phyloP scores from a whole-genome alignment of 2,888 invertebrate genomes.

The Trichopria drosophilae region DNA sequence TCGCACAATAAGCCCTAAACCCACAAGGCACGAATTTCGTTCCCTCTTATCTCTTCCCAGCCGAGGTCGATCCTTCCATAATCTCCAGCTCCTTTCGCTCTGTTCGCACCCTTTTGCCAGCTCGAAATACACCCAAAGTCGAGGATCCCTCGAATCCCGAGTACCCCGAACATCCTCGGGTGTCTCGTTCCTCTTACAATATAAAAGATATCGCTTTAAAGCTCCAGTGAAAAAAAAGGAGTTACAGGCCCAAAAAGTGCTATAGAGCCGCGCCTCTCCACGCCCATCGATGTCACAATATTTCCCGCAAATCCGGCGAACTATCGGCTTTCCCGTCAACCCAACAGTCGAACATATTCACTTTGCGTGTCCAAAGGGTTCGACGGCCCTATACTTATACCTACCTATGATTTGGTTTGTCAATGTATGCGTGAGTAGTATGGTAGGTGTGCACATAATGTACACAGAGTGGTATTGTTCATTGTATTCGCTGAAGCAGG shows the following conservation, averaged over 20 bases:
- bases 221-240: constrained; percentile 9
- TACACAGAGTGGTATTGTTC: constrained; percentile 44
- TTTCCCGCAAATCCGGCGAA: constrained; percentile 41
- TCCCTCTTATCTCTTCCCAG: constrained; percentile 24
- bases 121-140: constrained; percentile 9
- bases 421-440: constrained; percentile 30
- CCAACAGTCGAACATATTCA: constrained; percentile 5
- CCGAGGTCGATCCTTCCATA: constrained; percentile 26
- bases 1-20: constrained; percentile 50
- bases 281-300: constrained; percentile 57
- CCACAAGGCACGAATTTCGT: constrained; percentile 48
- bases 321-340: constrained; percentile 24
- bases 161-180: constrained; percentile 1
- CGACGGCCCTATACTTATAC: constrained; percentile 28
- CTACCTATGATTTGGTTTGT: constrained; percentile 17
- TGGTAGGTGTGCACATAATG: no score
- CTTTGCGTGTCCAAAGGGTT: constrained; percentile 37
- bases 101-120: constrained; percentile 13
- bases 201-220: constrained; percentile 38
- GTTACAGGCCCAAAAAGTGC: constrained; percentile 14
- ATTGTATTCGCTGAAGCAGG: constrained; percentile 43
- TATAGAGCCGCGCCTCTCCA: constrained; percentile 36
- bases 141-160: constrained; percentile 1
- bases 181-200: constrained; percentile 4
- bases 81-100: constrained; percentile 31